Evolutionary conservation across 2,888 invertebrate genomes (phyloP).

Genomic region (Blomia tropicalis): DNA sequence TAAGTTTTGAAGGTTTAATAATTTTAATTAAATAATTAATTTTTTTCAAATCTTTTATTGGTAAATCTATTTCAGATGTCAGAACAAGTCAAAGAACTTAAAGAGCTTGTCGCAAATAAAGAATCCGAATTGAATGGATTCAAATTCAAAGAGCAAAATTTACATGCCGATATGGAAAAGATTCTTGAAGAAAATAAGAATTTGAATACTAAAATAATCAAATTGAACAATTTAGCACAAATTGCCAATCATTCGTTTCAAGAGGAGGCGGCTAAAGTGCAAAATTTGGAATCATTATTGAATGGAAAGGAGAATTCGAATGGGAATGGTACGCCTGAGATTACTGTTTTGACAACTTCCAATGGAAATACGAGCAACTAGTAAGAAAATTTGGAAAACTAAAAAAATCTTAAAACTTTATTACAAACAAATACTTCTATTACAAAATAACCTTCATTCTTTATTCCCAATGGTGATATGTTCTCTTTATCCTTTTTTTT

Average conservation of each 20-base stretch:
- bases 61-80: neutral
- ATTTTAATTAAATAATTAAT: neutral
- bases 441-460: neutral
- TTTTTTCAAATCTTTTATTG: neutral
- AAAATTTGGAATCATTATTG: neutral
- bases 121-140: neutral
- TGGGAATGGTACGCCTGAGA: neutral
- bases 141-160: neutral
- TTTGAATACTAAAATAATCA: neutral
- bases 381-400: neutral
- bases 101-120: neutral
- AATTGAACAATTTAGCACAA: constrained; percentile 3
- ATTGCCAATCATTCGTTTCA: constrained; percentile 1
- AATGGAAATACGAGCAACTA: constrained; percentile 2
- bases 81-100: neutral
- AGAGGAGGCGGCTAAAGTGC: neutral
- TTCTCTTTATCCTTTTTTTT: neutral
- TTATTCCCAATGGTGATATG: neutral
- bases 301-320: neutral
- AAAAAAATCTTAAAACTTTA: neutral
- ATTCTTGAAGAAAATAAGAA: neutral
- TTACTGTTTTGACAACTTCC: neutral
- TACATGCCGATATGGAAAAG: neutral
- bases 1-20: neutral
- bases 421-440: neutral